These are phyloP conservation scores for Barnardius zonarius DNA, from an alignment of 2,113 vertebrate genomes.

Conservation along the genomic window DNA sequence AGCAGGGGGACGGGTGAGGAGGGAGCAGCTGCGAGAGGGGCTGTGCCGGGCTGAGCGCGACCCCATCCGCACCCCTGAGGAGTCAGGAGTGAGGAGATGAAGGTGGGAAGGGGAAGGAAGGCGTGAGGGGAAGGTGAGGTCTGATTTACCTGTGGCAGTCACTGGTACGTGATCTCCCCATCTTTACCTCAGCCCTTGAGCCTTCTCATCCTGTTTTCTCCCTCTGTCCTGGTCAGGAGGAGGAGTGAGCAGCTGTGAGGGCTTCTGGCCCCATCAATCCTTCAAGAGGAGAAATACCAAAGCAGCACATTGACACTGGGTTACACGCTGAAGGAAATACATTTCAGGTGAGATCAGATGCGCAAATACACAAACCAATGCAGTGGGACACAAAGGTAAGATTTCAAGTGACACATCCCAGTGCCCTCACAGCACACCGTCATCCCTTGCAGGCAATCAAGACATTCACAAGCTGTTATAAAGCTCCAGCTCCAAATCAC, in stretches of 20 bases:
- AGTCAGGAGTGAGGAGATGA: too few species aligned
- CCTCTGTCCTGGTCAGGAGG: neutral
- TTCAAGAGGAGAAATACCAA: neutral
- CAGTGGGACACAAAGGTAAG: neutral
- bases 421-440: neutral
- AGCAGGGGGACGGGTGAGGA: neutral
- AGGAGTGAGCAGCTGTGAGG: neutral
- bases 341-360: neutral
- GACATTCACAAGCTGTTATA: neutral
- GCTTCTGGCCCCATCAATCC: neutral
- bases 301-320: neutral
- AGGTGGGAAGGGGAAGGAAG: neutral
- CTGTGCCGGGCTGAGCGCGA: neutral
- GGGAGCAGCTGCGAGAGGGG: neutral
- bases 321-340: accelerated
- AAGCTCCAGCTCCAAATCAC: neutral
- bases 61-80: neutral
- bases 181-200: neutral
- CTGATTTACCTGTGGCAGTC: neutral
- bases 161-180: accelerated
- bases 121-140: neutral
- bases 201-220: neutral
- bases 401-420: neutral
- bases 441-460: neutral
- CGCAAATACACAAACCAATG: accelerated